Evolutionary conservation across 2,113 vertebrate species (phyloP).

Genomic region (Panthera tigris): DNA sequence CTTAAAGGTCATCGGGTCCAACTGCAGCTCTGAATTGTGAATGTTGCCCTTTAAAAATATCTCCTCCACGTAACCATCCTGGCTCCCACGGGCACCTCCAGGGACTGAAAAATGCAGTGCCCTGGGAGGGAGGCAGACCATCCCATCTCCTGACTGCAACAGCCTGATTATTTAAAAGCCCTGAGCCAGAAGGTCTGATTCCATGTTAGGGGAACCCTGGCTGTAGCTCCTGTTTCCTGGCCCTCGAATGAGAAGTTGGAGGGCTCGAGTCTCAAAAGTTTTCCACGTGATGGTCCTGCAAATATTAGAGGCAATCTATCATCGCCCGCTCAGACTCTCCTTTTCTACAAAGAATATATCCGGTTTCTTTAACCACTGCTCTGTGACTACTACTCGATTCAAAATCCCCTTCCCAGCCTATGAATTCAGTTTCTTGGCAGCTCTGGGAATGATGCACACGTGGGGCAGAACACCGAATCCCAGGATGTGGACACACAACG

Average conservation of each 20-base stretch:
- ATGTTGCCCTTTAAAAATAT: conserved; percentile 60
- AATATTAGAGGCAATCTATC: not conserved
- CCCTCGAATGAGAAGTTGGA: not conserved
- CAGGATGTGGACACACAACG: not conserved
- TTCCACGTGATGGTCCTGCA: not conserved
- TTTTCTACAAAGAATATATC: not conserved
- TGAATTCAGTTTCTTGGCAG: not conserved
- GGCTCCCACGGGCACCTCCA: not conserved
- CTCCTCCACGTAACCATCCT: not conserved
- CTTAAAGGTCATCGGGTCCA: conserved; percentile 65
- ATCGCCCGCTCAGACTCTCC: not conserved
- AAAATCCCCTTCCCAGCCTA: not conserved
- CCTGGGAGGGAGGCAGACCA: not conserved
- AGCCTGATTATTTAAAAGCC: not conserved
- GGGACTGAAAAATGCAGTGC: not conserved
- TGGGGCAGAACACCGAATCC: not conserved
- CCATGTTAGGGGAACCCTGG: not conserved
- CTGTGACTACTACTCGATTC: not conserved
- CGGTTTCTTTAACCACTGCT: not conserved
- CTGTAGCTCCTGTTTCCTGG: not conserved
- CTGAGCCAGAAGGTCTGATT: not conserved
- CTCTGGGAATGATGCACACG: not conserved
- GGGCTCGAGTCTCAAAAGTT: not conserved
- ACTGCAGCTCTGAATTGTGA: conserved; percentile 40
- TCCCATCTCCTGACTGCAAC: not conserved